These are phyloP conservation scores for Sandelia bainsii DNA, from an alignment of 2,797 vertebrate genomes.

Conservation along the genomic window DNA sequence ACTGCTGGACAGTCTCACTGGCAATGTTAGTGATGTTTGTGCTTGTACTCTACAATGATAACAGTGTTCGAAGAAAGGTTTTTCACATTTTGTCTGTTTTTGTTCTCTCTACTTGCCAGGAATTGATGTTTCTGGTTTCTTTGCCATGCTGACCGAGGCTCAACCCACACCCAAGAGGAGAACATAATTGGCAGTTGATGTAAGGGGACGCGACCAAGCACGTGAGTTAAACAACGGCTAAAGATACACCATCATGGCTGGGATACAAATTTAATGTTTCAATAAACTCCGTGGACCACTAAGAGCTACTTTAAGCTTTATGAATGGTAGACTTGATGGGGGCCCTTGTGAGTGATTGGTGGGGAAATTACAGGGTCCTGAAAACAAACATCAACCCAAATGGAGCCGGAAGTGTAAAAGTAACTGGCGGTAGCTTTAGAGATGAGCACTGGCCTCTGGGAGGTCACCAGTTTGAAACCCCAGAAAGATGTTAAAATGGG, in stretches of 20 bases:
- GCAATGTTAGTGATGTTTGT: slow-evolving; percentile 64
- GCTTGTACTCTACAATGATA: slow-evolving; percentile 70
- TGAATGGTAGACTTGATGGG: slow-evolving; percentile 87
- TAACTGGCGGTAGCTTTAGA: slow-evolving; percentile 61
- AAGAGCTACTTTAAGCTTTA: slow-evolving; percentile 88
- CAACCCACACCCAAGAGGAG: slow-evolving; percentile 85
- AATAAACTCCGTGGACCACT: slow-evolving; percentile 88
- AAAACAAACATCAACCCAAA: slow-evolving; percentile 79
- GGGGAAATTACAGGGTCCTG: slow-evolving; percentile 86
- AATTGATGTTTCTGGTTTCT: slow-evolving; percentile 82
- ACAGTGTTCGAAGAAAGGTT: slow-evolving; percentile 69
- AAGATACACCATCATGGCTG: slow-evolving; percentile 86
- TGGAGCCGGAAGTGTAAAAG: slow-evolving; percentile 79
- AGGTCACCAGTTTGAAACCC: slow-evolving; percentile 61
- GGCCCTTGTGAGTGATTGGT: slow-evolving; percentile 80
- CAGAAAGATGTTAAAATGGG: slow-evolving; percentile 31
- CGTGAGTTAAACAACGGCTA: slow-evolving; percentile 82
- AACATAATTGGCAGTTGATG: slow-evolving; percentile 87
- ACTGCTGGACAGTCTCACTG: slow-evolving; percentile 52
- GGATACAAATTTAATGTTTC: slow-evolving; percentile 88
- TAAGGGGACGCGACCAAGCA: slow-evolving; percentile 76
- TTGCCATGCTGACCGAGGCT: slow-evolving; percentile 70
- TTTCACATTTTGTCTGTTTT: slow-evolving; percentile 78
- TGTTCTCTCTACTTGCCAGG: slow-evolving; percentile 65
- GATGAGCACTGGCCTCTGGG: slow-evolving; percentile 50